Evolutionary conservation across 2,113 vertebrate genomes (phyloP).

Genomic region (Collichthys lucidus): DNA sequence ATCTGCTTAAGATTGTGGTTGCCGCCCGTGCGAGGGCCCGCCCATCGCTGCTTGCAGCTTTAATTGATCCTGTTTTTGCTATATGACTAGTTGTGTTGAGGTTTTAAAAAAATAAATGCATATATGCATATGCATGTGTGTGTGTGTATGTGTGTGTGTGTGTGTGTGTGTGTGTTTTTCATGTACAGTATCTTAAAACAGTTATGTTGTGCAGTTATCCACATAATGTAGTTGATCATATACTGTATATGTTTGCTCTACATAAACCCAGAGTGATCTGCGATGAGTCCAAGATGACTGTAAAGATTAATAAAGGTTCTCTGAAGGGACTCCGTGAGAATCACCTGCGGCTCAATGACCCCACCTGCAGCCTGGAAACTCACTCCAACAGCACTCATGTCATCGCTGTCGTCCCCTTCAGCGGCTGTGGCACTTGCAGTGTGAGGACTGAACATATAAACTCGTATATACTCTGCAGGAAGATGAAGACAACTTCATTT

Average conservation of each 20-base stretch:
- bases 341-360: conserved; percentile 73
- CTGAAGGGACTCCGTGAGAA: conserved; percentile 59
- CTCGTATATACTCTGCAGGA: conserved; percentile 65
- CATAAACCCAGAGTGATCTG: conserved; percentile 69
- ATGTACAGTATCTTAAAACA: too few species aligned
- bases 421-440: conserved; percentile 69
- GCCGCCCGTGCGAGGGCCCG: too few species aligned
- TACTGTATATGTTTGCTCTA: conserved; percentile 1
- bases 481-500: conserved; percentile 67
- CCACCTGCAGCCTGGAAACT: conserved; percentile 64
- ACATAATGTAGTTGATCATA: too few species aligned
- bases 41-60: too few species aligned
- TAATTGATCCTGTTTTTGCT: too few species aligned
- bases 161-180: too few species aligned
- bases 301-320: conserved; percentile 40
- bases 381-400: conserved; percentile 77
- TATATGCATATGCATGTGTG: too few species aligned
- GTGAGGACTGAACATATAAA: not conserved
- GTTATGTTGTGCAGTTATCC: too few species aligned
- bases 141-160: too few species aligned
- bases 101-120: too few species aligned
- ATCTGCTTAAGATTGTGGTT: too few species aligned
- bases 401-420: conserved; percentile 74
- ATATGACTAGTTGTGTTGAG: too few species aligned
- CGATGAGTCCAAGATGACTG: conserved; percentile 69